Base-by-base conservation (phyloP, 2,113 vertebrate species). In the Psophia crepitans region DNA sequence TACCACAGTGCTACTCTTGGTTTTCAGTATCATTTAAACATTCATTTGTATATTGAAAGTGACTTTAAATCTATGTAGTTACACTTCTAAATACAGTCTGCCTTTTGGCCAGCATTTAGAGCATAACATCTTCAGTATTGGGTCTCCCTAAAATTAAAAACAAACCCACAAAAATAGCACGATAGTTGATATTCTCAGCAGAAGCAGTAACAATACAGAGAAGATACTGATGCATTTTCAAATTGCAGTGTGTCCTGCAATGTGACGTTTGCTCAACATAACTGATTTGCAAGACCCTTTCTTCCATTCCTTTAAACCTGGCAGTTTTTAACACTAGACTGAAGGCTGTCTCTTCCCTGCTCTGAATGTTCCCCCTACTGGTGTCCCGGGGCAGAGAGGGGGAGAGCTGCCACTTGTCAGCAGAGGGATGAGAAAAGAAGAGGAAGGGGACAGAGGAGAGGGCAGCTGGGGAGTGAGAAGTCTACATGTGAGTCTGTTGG, bases 331-430 rank as follows among this genome's bases (percentile, higher is more conserved):
- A 63, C 33, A 1, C 32, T 21, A 82, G 53, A 39, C 58, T 68
- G 33, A 58, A 43, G 6, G 12, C 43, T 43, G 43, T 43, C 16
- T 13, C 44, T 87, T 86, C 61, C 16, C 41, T 80, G 49, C 26
- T 20, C 35, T 33, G 30, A 44, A 35, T 71, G 56, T 74, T 90
- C 35, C 43, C 64, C 21, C 33, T 81, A 1, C 68, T 74, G 78
- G 53, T 75, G 44, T 86, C 54, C 26, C 15, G 17, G 68, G 66
- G 61, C 85, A 80, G 63, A 46, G 60, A 14, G 20, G 6, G 28
- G 26, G 8, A 58, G 19, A 73, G 22, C 53, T 56, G 43, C 85
- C 3, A 3, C 28, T 71, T 63, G 7, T 0, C 0, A n/a, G 27
- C 30, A 33, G 35, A 32, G 71, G 35, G 44, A 33, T 64, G 41